phyloP scores from a whole-genome alignment of 1,140 invertebrate species.

The Lepidurus couesii region DNA sequence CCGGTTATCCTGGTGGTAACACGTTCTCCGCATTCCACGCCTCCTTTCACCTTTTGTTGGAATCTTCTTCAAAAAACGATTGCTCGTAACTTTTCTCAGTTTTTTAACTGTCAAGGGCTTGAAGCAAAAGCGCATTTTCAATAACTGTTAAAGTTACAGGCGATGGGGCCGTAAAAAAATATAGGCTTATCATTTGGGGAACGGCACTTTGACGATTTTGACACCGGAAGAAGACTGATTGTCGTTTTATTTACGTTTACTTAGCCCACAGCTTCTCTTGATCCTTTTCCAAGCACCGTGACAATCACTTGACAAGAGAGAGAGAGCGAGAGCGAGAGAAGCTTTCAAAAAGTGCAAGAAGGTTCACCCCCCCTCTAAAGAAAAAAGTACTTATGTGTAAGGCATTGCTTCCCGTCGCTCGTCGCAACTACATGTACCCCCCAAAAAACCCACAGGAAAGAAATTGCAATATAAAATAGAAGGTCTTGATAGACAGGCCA shows the following conservation, averaged over 20 bases:
- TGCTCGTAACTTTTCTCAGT: too few relatives aligned
- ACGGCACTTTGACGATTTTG: constrained; percentile 3
- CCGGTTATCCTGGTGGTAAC: not conserved
- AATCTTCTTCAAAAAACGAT: not conserved
- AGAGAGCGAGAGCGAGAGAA: not conserved
- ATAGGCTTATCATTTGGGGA: not conserved
- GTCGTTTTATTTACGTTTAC: constrained; percentile 22
- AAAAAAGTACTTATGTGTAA: not conserved
- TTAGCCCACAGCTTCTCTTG: constrained; percentile 1
- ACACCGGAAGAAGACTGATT: constrained; percentile 7
- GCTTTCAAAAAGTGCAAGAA: not conserved
- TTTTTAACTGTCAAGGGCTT: not conserved
- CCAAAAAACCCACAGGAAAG: not conserved
- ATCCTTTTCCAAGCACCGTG: constrained; percentile 14
- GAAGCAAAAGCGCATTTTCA: not conserved
- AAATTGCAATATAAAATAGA: constrained; percentile 11
- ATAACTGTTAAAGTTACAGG: not conserved
- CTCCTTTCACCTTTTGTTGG: not conserved
- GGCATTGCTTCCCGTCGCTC: not conserved
- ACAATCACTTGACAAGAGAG: constrained; percentile 1
- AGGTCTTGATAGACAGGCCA: constrained; percentile 11
- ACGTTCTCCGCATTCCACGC: not conserved
- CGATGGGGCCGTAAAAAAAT: not conserved
- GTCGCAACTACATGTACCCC: not conserved
- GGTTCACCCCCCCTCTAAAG: not conserved